phyloP scores from a whole-genome alignment of 2,888 invertebrate genomes.

The Osedax frankpressi region DNA sequence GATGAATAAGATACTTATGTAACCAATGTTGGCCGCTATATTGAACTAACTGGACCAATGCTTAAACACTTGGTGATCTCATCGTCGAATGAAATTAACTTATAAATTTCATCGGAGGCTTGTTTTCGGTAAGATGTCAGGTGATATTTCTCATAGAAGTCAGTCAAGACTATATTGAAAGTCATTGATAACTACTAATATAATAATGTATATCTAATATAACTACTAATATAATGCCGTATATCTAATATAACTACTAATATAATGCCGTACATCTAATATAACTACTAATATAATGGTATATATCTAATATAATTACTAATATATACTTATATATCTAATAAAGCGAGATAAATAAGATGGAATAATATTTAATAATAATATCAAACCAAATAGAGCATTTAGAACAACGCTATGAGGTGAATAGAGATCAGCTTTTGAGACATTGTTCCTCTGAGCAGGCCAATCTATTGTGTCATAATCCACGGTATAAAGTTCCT shows the following conservation, averaged over 20 bases:
- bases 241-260: not conserved
- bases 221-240: too few relatives aligned
- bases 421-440: conserved; percentile 33
- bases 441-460: conserved; percentile 33
- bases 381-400: conserved; percentile 25
- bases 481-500: conserved; percentile 33
- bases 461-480: conserved; percentile 32
- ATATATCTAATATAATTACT: not conserved
- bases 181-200: not conserved
- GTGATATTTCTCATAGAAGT: conserved; percentile 33
- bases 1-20: too few relatives aligned
- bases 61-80: conserved; percentile 35
- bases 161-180: conserved; percentile 29
- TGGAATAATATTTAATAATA: too few relatives aligned
- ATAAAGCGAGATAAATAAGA: too few relatives aligned
- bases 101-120: conserved; percentile 32
- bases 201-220: not conserved
- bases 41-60: conserved; percentile 37
- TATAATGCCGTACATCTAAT: not conserved
- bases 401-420: conserved; percentile 35
- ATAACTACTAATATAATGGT: not conserved
- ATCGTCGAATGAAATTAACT: conserved; percentile 39
- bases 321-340: too few relatives aligned
- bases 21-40: too few relatives aligned
- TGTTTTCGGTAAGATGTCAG: conserved; percentile 27